Evolutionary conservation across 1,140 invertebrate species (phyloP).

Genomic region (Steinernema khuongi): DNA sequence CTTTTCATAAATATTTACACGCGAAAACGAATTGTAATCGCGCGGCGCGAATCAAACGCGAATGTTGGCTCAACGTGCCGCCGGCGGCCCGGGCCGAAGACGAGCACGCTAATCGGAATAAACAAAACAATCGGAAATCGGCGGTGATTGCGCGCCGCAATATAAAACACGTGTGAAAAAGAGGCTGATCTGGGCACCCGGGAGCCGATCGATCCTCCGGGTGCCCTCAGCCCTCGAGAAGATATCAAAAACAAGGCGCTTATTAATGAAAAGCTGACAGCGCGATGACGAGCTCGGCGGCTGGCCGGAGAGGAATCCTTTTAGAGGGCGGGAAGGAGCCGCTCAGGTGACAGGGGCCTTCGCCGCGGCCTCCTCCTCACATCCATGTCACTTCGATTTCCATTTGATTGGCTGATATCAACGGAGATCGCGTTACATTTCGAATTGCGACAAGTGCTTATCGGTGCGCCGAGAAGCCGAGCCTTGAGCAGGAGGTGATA

Average conservation of each 20-base stretch:
- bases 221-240: not conserved
- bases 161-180: constrained; percentile 16
- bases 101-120: constrained; percentile 9
- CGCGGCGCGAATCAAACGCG: constrained; percentile 8
- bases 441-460: constrained; percentile 12
- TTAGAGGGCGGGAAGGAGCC: too few relatives aligned
- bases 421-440: constrained; percentile 14
- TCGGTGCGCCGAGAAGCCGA: constrained; percentile 6
- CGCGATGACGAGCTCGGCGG: not conserved
- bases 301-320: too few relatives aligned
- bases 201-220: not conserved
- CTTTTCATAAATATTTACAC: constrained; percentile 16
- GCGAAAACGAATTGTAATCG: constrained; percentile 9
- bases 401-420: constrained; percentile 15
- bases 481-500: not conserved
- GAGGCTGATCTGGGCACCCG: not conserved
- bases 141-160: not conserved
- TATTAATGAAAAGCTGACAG: constrained; percentile 13
- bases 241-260: constrained; percentile 13
- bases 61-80: not conserved
- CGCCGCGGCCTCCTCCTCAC: constrained; percentile 8
- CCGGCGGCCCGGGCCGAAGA: not conserved
- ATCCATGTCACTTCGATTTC: constrained; percentile 13
- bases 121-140: constrained; percentile 15
- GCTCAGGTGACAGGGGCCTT: too few relatives aligned